Evolutionary conservation across 2,797 vertebrate genomes (phyloP).

Genomic region (Carduelis carduelis): DNA sequence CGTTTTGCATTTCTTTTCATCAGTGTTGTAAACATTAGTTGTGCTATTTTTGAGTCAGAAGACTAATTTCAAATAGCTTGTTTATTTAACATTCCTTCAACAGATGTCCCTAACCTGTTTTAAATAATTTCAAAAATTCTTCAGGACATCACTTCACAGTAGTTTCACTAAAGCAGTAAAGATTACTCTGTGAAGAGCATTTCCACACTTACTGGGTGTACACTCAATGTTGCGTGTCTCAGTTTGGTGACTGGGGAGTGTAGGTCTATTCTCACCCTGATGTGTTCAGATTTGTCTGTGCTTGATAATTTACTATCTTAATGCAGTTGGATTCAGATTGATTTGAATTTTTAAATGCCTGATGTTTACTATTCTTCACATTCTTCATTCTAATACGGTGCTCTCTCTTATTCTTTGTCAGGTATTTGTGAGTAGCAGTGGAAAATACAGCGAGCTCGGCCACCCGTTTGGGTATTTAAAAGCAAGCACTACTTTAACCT

Average conservation of each 20-base stretch:
- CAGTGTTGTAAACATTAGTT: neutral
- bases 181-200: neutral
- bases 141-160: neutral
- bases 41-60: neutral
- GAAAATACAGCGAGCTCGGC: conserved; percentile 90
- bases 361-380: neutral
- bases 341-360: neutral
- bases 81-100: neutral
- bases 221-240: neutral
- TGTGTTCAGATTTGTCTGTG: neutral
- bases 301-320: neutral
- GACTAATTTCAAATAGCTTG: neutral
- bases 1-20: neutral
- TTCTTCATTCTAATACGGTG: neutral
- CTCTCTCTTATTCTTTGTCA: conserved; percentile 61
- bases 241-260: neutral
- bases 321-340: neutral
- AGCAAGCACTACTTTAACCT: conserved; percentile 96
- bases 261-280: neutral
- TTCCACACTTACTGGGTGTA: neutral
- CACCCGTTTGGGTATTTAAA: conserved; percentile 97
- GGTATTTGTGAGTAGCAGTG: conserved; percentile 95
- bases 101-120: neutral
- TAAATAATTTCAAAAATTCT: neutral
- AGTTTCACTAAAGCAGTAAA: neutral